A percentile compares a stretch with the other conserved stretches of the same genome.
These are phyloP conservation scores for Pentamera pediparva DNA, from an alignment of 53 echinoderm and acorn worm genomes.

Conservation along the genomic window DNA sequence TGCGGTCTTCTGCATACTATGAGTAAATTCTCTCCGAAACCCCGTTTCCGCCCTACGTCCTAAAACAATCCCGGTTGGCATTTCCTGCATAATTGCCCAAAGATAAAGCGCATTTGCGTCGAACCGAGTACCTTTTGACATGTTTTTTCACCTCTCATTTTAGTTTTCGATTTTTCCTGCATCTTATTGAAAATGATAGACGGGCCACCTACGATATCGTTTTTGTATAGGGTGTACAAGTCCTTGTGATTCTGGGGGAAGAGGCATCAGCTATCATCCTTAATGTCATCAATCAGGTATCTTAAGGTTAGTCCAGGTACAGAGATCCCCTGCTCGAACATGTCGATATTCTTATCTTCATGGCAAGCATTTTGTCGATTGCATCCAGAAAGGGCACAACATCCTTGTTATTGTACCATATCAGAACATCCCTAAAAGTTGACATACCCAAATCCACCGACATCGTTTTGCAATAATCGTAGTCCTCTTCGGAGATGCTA, in stretches of 20 bases:
- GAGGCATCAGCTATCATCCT: conserved; percentile 12
- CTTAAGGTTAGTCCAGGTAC: conserved; percentile 49
- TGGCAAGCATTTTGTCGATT: conserved; percentile 45
- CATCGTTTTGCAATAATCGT: conserved; percentile 9
- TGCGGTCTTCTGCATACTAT: too few species aligned
- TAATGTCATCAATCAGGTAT: conserved; percentile 41
- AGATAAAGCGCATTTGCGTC: conserved; percentile 65
- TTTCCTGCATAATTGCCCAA: too few species aligned
- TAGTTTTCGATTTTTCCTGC: conserved; percentile 40
- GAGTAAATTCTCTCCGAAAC: too few species aligned
- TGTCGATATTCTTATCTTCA: conserved; percentile 28
- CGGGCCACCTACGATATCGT: conserved; percentile 53
- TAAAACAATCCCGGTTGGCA: conserved; percentile 56
- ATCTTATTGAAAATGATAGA: conserved; percentile 45
- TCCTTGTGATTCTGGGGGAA: conserved; percentile 36
- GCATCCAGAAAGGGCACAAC: conserved; percentile 46
- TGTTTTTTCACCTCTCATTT: conserved; percentile 36
- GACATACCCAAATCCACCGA: not conserved
- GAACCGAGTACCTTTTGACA: too few species aligned
- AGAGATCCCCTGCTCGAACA: conserved; percentile 12
- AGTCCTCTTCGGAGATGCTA: conserved; percentile 12
- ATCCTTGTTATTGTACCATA: conserved; percentile 56
- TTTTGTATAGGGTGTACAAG: conserved; percentile 26
- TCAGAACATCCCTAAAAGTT: conserved; percentile 34
- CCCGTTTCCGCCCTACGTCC: too few species aligned